These are phyloP conservation scores for Sepiola atlantica DNA, from an alignment of 2,888 invertebrate genomes.

Conservation along the genomic window DNA sequence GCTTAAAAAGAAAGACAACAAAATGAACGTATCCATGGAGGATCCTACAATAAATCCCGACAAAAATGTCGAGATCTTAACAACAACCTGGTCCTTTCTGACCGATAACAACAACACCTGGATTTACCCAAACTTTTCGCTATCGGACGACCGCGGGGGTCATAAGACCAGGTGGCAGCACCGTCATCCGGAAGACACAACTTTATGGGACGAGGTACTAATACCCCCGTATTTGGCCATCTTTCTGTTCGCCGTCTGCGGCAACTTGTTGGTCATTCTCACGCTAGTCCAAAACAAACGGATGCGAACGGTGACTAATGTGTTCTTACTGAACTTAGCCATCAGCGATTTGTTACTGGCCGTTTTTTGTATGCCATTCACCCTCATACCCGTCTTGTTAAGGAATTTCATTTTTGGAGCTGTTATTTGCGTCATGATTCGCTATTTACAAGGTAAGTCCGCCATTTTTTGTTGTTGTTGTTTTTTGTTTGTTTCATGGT, in stretches of 20 bases:
- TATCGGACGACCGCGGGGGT: not conserved
- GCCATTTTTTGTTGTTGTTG: not conserved
- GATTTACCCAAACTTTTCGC: not conserved
- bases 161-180: not conserved
- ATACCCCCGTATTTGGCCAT: constrained; percentile 85
- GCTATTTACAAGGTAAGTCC: constrained; percentile 83
- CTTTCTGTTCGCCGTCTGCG: constrained; percentile 85
- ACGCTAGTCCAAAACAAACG: constrained; percentile 76
- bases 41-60: not conserved
- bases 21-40: not conserved
- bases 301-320: constrained; percentile 78
- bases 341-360: constrained; percentile 85
- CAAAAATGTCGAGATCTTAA: not conserved
- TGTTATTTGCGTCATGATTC: constrained; percentile 82
- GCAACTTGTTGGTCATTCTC: constrained; percentile 86
- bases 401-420: constrained; percentile 84
- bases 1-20: not conserved
- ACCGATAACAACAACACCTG: not conserved
- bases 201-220: constrained; percentile 53
- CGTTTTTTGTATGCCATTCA: constrained; percentile 88
- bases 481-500: not conserved
- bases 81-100: not conserved
- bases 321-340: constrained; percentile 77
- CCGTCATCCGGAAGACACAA: not conserved
- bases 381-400: constrained; percentile 81